phyloP scores from a whole-genome alignment of 2,888 invertebrate genomes.

The Gryllus longicercus region DNA sequence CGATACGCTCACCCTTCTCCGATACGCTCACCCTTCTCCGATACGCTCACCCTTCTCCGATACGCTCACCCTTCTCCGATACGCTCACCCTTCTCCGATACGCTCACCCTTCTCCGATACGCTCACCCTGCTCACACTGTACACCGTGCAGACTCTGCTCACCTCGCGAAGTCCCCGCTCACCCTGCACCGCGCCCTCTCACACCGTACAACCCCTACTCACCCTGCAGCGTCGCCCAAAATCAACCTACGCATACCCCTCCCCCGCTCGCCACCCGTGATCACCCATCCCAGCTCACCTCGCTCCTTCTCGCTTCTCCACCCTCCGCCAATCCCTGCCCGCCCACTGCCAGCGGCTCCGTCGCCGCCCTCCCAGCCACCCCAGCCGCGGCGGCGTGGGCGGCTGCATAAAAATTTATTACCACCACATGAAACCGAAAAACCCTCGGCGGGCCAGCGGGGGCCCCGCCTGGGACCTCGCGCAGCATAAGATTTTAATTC shows the following conservation, averaged over 20 bases:
- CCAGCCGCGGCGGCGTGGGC: neutral
- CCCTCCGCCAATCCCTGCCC: neutral
- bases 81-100: too few species aligned
- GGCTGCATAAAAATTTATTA: slow-evolving; percentile 8
- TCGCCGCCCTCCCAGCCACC: neutral
- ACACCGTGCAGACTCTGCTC: neutral
- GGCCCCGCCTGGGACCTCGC: neutral
- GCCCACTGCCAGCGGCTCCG: neutral
- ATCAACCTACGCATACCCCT: neutral
- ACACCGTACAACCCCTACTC: neutral
- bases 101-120: too few species aligned
- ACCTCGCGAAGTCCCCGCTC: neutral
- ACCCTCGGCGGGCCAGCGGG: neutral
- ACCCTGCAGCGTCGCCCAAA: neutral
- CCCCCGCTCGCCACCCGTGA: neutral
- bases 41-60: too few species aligned
- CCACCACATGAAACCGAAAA: slow-evolving; percentile 7
- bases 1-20: too few species aligned
- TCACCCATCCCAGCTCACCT: too few species aligned
- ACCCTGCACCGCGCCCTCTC: neutral
- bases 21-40: too few species aligned
- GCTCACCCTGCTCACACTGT: too few species aligned
- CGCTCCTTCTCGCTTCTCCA: neutral
- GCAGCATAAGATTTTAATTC: slow-evolving; percentile 17
- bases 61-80: too few species aligned